Base-by-base conservation (phyloP, 2,888 invertebrate genomes). In the Trilocha varians region DNA sequence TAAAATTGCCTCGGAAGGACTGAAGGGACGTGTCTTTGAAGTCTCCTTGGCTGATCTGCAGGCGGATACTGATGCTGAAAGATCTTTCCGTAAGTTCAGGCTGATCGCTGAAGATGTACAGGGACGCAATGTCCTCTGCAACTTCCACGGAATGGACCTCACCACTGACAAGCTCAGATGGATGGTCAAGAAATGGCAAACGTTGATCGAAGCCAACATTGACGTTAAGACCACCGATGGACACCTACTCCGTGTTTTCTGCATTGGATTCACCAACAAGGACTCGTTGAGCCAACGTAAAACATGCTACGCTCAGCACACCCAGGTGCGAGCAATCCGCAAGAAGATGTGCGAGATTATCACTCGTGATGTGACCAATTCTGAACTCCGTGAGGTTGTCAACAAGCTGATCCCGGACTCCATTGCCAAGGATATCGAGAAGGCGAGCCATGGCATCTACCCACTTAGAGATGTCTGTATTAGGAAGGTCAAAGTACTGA, bases 141-240 rank as follows among this genome's bases (percentile, higher is more conserved):
- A 99, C 80, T 99, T 99, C 91, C 98, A 99, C 66, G 99, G 99
- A 9, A 99, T 99, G 99, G 97, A 97, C 74, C 89, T 99, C 69
- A 99, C 99, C 57, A 98, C 98, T 45, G 99, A 99, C 78, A 99
- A 99, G 85, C 91, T 99, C 65, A 91, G 98, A 61, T 98, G 98
- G 52, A 99, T 99, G 97, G 98, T 99, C 6, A 99, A 99, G 88
- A 99, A 99, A 87, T 99, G 99, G 99, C 92, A 98, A 88, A 98
- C 99, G 0, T 87, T 99, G 40, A 98, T 99, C 53, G 99, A 99
- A 79, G 98, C 98, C 53, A 95, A 96, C 75, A 94, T 96, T 57
- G 98, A 99, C 72, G 98, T 98, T 16, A 98, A 98, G 87, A 99
- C 99, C 43, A 97, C 97, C 1, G 99, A 99, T 71, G 98, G 98